phyloP scores from a whole-genome alignment of 2,113 vertebrate genomes.

The Cyanoderma ruficeps region DNA sequence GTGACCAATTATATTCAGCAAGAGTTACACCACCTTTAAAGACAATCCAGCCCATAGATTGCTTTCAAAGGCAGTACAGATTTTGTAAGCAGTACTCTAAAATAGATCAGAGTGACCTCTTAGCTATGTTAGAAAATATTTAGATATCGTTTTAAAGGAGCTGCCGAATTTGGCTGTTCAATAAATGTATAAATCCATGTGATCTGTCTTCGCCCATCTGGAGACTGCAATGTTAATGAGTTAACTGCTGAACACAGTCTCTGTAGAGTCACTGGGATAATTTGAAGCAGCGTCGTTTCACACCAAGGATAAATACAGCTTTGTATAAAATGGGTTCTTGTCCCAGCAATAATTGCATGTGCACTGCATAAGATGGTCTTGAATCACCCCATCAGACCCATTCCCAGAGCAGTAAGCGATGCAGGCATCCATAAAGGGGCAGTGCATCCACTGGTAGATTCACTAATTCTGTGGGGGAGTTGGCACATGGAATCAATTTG shows the following conservation, averaged over 20 bases:
- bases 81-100: neutral
- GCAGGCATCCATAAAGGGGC: slow-evolving; percentile 1
- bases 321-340: slow-evolving; percentile 32
- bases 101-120: slow-evolving; percentile 1
- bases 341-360: slow-evolving; percentile 48
- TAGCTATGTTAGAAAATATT: slow-evolving; percentile 42
- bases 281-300: slow-evolving; percentile 24
- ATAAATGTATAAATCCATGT: neutral
- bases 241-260: slow-evolving; percentile 47
- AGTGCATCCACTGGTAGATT: neutral
- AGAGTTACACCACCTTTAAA: neutral
- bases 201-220: slow-evolving; percentile 16
- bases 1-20: neutral
- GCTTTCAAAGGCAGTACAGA: neutral
- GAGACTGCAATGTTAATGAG: slow-evolving; percentile 44
- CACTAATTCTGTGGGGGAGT: neutral
- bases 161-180: slow-evolving; percentile 15
- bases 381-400: slow-evolving; percentile 27
- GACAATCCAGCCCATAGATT: neutral
- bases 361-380: neutral
- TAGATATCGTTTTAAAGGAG: slow-evolving; percentile 23
- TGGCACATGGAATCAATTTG: slow-evolving; percentile 40
- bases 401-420: slow-evolving; percentile 27
- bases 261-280: slow-evolving; percentile 21
- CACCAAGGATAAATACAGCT: slow-evolving; percentile 53